A percentile compares a stretch with the other conserved stretches of the same genome.
Conservation (phyloP, 1,140 invertebrate species). For the Platorchestia sp. region DNA sequence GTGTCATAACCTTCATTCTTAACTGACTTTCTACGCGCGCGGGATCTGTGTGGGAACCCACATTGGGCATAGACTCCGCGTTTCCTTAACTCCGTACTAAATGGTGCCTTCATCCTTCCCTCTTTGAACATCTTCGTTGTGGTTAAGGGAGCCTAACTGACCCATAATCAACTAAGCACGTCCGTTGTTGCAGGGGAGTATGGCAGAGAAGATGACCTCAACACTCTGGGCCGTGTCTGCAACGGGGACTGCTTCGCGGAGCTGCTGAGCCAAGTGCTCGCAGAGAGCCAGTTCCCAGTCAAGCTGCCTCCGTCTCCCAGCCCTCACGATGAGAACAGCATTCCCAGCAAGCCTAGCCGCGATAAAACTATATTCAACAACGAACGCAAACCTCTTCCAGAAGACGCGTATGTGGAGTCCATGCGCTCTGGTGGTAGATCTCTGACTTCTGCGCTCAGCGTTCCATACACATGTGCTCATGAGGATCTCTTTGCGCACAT, state of each 20-base stretch:
- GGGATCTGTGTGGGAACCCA: no score
- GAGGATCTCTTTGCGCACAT: conserved; percentile 48
- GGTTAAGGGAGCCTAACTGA: background rate
- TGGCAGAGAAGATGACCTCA: conserved; percentile 1
- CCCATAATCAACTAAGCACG: no score
- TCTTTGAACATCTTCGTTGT: no score
- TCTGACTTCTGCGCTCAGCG: background rate
- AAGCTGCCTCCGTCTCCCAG: background rate
- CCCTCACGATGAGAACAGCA: background rate
- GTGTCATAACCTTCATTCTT: no score
- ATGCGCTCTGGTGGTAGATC: background rate
- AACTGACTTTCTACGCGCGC: no score
- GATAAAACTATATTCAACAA: conserved; percentile 47
- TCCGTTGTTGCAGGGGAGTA: conserved; percentile 24
- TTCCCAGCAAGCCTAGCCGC: conserved; percentile 25
- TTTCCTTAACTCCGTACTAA: no score
- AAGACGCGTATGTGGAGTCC: background rate
- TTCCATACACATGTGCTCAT: conserved; percentile 3
- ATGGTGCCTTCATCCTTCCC: no score
- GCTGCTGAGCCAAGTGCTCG: background rate
- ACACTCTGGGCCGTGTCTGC: conserved; percentile 27
- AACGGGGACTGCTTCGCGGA: background rate
- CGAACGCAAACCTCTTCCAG: background rate
- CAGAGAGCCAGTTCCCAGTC: background rate
- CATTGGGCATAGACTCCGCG: no score